A percentile compares a stretch with the other conserved stretches of the same genome.
Evolutionary conservation across 2,797 vertebrate species (phyloP).

Genomic region (Erethizon dorsatum): DNA sequence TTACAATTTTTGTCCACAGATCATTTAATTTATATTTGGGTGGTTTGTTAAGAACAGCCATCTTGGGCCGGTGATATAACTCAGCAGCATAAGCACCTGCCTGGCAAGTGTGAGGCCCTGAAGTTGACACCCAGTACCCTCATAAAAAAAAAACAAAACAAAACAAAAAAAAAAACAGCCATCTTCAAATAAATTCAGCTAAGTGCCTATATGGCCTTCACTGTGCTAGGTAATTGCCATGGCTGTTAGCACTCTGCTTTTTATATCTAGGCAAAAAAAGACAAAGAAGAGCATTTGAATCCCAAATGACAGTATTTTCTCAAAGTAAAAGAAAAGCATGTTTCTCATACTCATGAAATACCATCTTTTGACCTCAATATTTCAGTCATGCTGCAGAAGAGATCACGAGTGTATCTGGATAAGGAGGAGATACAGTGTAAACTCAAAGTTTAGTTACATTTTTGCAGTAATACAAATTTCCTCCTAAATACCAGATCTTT

Average conservation of each 20-base stretch:
- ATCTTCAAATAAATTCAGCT: constrained; percentile 53
- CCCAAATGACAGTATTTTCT: constrained; percentile 55
- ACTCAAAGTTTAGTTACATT: background rate
- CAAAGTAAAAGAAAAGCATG: constrained; percentile 10
- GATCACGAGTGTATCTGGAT: background rate
- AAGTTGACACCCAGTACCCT: too few relatives aligned
- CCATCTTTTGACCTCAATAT: background rate
- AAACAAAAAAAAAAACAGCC: background rate
- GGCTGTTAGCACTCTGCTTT: constrained; percentile 8
- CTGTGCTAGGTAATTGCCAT: background rate
- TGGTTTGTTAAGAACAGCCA: background rate
- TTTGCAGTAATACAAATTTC: constrained; percentile 44
- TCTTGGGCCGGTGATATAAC: background rate
- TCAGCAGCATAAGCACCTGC: too few relatives aligned
- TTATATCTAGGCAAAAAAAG: constrained; percentile 45
- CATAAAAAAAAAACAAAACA: too few relatives aligned
- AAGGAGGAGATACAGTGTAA: background rate
- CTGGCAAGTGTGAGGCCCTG: too few relatives aligned
- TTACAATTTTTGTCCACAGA: constrained; percentile 44
- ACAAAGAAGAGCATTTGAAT: constrained; percentile 68
- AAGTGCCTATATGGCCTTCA: background rate
- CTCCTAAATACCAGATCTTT: background rate
- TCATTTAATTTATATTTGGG: constrained; percentile 45
- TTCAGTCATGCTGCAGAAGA: background rate
- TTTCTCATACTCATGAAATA: constrained; percentile 53